These are phyloP conservation scores for Eidolon dupreanum DNA, from an alignment of 2,797 vertebrate species.

Conservation along the genomic window DNA sequence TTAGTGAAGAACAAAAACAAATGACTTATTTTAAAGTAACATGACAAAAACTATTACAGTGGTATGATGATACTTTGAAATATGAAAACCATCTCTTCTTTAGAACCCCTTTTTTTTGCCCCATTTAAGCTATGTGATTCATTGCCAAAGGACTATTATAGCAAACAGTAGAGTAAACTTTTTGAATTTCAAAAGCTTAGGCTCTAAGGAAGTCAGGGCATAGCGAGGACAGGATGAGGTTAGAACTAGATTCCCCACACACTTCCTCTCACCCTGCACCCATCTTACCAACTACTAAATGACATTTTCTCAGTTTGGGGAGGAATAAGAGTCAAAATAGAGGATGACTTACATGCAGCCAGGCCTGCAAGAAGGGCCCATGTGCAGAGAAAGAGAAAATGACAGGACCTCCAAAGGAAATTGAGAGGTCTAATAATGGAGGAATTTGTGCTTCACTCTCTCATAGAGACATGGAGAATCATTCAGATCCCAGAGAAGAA, in stretches of 20 bases:
- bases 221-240: background rate
- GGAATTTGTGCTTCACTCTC: background rate
- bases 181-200: conserved; percentile 9
- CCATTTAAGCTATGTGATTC: background rate
- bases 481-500: background rate
- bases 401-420: too few species aligned
- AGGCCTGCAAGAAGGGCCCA: background rate
- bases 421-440: background rate
- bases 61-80: background rate
- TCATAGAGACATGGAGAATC: background rate
- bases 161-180: background rate
- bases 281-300: background rate
- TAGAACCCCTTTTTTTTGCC: background rate
- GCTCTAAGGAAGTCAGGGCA: background rate
- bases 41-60: background rate
- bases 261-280: background rate
- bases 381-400: background rate
- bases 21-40: background rate
- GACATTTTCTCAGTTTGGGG: background rate
- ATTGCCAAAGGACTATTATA: background rate
- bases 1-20: background rate
- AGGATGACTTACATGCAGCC: background rate
- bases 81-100: background rate
- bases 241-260: background rate
- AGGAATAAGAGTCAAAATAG: background rate